phyloP scores from a whole-genome alignment of 1,140 invertebrate species.

The Drosophila tani region DNA sequence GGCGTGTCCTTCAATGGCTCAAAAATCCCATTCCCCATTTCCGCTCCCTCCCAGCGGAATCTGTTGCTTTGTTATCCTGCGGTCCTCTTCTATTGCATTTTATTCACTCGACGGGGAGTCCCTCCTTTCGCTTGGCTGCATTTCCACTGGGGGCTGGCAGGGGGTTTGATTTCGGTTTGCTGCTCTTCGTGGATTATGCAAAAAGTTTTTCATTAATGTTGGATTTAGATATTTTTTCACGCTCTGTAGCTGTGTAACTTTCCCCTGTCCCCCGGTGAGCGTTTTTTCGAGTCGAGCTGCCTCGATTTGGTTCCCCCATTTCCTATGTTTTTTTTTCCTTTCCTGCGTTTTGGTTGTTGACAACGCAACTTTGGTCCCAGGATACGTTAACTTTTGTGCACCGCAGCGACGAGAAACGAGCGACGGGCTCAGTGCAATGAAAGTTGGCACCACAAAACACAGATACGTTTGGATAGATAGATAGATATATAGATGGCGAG shows the following conservation, averaged over 20 bases:
- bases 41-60: conserved; percentile 11
- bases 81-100: conserved; percentile 58
- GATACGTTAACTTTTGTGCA: conserved; percentile 79
- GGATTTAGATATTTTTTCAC: conserved; percentile 83
- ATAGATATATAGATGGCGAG: conserved; percentile 51
- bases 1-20: conserved; percentile 61
- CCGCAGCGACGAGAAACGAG: conserved; percentile 22
- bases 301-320: conserved; percentile 22
- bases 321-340: conserved; percentile 36
- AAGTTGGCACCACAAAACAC: conserved; percentile 74
- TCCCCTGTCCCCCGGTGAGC: conserved; percentile 16
- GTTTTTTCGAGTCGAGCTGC: conserved; percentile 59
- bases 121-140: conserved; percentile 57
- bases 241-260: conserved; percentile 54
- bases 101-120: conserved; percentile 52
- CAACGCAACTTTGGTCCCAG: conserved; percentile 77
- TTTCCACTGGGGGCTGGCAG: conserved; percentile 15
- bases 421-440: conserved; percentile 61
- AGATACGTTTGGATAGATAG: conserved; percentile 40
- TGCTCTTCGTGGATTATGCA: conserved; percentile 74
- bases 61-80: conserved; percentile 42
- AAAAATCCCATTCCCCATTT: conserved; percentile 24
- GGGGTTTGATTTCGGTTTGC: conserved; percentile 53
- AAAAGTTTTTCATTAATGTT: conserved; percentile 84
- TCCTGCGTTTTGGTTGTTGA: conserved; percentile 68